Base-by-base conservation (phyloP, 35 echinoderm and acorn worm species). In the Amphiura filiformis region DNA sequence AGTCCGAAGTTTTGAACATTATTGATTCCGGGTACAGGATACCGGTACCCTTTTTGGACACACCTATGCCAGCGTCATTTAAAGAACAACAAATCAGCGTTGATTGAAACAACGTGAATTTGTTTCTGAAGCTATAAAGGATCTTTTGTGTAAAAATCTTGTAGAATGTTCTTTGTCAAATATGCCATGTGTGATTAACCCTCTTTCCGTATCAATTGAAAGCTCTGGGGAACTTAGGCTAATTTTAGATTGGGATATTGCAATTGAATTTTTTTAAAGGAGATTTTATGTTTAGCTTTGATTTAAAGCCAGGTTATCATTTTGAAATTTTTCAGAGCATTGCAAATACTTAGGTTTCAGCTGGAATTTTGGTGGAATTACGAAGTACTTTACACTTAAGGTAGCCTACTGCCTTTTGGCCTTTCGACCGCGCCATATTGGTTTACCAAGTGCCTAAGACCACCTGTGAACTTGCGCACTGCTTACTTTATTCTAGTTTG, bases 381-480 rank as follows among this genome's bases (percentile, higher is more conserved):
- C n/a, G n/a, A 85, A 31, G 44, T 91, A 56, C 34, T 91, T 78
- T 33, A 82, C 40, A 0, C 79, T 91, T 56, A 78, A 84, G 3
- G 82, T 91, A n/a, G n/a, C n/a, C n/a, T n/a, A 4, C 34, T 91
- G n/a, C 82, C 89, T 57, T 91, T 85, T 38, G 89, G 89, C 34
- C 38, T 91, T 13, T 91, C 82, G 0, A 57, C 82, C 1, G 56
- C 57, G 18, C 84, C 84, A 34, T 86, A 32, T 36, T 13, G 76
- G 15, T 76, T 86, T 36, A 86, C 84, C 0, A 86, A 76, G 35
- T n/a, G 30, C 41, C 41, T 47, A 9, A 47, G 41, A 47, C 17
- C 4, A 17, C 41, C 4, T 47, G n/a, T n/a, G n/a, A n/a, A n/a
- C n/a, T n/a, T n/a, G n/a, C n/a, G n/a, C n/a, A n/a, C n/a, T n/a